Base-by-base conservation (phyloP, 2,888 invertebrate genomes). In the Drosophila emarginata region DNA sequence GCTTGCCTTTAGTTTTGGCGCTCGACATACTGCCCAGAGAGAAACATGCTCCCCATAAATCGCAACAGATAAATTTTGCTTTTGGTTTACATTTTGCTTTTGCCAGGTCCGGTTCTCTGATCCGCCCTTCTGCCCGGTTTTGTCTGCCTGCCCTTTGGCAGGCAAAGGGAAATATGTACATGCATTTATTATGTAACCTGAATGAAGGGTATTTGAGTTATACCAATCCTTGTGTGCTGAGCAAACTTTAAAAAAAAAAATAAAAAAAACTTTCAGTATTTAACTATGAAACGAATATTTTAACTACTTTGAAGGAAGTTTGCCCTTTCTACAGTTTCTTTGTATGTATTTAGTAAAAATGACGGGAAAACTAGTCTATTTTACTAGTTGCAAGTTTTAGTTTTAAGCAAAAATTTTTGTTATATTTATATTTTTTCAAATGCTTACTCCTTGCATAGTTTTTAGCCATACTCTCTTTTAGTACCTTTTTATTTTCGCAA, bases 51-150 rank as follows among this genome's bases (percentile, higher is more conserved):
- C 61, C 45, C 54, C 76, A 87, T 83, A 83, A 83, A 83, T 87
- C 77, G 87, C 79, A 81, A 77, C 82, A 83, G 85, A 87, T 83
- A 87, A 81, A 87, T 87, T 81, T 79, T 69, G 74, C 45, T 78
- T 78, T 84, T 69, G 74, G 72, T 74, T 79, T 78, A 76, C 73
- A 45, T 66, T 32, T 50, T 54, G 66, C 61, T 50, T 54, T 66
- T 40, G 58, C 39, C 61, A 28, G 39, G 51, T 61, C 64, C 64
- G 65, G 40, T 56, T 18, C 15, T 50, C 56, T 56, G 28, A 59
- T 52, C 21, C 39, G 18, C 32, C 23, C 11, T 2, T 59, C 58
- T 50, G 32, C 60, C 61, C 51, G 61, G 66, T 59, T 50, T 57
- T 58, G 14, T 50, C 57, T 62, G 67, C 68, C 79, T 62, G 68